A percentile compares a stretch with the other conserved stretches of the same genome.
Conservation (phyloP, 2,797 vertebrate genomes). For the Loriculus beryllinus region DNA sequence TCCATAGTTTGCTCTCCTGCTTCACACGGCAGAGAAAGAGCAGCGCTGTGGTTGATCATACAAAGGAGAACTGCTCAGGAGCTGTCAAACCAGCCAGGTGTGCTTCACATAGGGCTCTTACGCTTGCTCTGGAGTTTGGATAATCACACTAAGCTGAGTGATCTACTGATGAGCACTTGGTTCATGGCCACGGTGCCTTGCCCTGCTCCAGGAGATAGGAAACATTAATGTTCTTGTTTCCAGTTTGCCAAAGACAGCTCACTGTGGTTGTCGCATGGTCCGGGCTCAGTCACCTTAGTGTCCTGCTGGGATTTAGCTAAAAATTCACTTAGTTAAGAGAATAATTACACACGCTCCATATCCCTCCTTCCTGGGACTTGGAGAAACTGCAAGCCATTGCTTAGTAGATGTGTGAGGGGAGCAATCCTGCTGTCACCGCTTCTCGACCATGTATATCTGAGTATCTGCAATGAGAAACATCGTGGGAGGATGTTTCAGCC, state of each 20-base stretch:
- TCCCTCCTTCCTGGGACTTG: neutral
- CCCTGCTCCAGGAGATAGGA: neutral
- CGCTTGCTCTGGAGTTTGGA: neutral
- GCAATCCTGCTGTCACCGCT: neutral
- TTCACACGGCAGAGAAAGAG: neutral
- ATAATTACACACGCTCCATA: rapidly evolving
- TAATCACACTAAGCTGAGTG: rapidly evolving
- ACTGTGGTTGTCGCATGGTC: rapidly evolving
- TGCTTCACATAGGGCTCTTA: neutral
- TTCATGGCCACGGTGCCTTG: rapidly evolving
- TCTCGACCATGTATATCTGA: rapidly evolving
- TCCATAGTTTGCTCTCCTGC: neutral
- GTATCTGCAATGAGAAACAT: neutral
- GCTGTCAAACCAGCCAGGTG: neutral
- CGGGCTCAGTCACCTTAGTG: neutral
- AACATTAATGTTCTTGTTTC: neutral
- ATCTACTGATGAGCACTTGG: rapidly evolving
- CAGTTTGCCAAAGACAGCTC: rapidly evolving
- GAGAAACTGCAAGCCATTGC: neutral
- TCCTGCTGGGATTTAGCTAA: neutral
- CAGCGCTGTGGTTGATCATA: neutral
- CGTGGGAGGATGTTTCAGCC: neutral
- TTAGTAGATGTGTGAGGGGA: neutral
- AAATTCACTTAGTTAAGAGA: neutral
- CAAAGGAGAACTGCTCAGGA: neutral